Percentiles rank a stretch among this genome's conserved stretches.
These are phyloP conservation scores for Anguilla anguilla DNA, from an alignment of 2,797 vertebrate genomes.

Conservation along the genomic window DNA sequence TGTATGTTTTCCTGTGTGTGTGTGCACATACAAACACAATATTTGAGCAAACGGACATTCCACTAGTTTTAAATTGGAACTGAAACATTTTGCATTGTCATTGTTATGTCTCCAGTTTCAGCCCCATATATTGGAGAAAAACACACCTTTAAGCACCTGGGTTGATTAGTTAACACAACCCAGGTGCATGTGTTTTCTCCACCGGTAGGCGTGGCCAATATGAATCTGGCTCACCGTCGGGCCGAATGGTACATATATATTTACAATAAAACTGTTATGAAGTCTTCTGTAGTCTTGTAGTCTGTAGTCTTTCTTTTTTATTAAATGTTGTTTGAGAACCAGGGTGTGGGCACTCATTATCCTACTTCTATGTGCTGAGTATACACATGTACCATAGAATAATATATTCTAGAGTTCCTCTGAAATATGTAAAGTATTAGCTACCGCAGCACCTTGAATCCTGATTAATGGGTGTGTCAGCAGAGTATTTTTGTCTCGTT, in stretches of 20 bases:
- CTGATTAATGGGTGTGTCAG: slow-evolving; percentile 88
- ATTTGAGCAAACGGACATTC: slow-evolving; percentile 6
- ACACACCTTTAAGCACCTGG: too few species aligned
- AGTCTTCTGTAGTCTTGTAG: not conserved
- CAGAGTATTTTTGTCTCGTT: slow-evolving; percentile 83
- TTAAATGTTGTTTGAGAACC: not conserved
- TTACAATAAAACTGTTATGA: not conserved
- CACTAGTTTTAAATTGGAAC: too few species aligned
- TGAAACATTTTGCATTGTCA: too few species aligned
- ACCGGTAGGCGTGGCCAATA: too few species aligned
- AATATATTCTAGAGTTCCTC: not conserved
- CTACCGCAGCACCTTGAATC: slow-evolving; percentile 80
- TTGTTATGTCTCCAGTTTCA: too few species aligned
- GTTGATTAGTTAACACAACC: too few species aligned
- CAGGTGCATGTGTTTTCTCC: too few species aligned
- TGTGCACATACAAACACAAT: not conserved
- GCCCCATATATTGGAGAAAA: too few species aligned
- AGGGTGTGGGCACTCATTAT: not conserved
- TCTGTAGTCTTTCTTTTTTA: not conserved
- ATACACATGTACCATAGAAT: not conserved
- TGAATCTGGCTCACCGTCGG: too few species aligned
- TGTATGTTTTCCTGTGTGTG: not conserved
- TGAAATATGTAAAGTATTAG: slow-evolving; percentile 66
- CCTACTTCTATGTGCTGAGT: not conserved
- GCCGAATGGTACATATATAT: not conserved